Evolutionary conservation across 2,113 vertebrate species (phyloP).

Genomic region (Nibea albiflora): DNA sequence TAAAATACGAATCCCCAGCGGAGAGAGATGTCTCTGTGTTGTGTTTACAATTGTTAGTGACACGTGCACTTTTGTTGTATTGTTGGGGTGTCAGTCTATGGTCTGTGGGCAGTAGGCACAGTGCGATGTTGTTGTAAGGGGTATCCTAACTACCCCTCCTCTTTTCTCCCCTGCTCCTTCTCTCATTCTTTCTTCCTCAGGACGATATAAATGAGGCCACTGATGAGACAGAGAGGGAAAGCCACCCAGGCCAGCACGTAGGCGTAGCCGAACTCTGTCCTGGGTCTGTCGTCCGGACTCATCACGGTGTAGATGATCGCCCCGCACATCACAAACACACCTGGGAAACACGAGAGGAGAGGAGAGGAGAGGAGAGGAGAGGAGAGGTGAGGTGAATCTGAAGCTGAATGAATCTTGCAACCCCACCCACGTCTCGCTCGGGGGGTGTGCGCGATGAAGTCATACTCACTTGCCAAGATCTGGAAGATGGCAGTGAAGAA

Average conservation of each 20-base stretch:
- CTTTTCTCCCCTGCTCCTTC: slow-evolving; percentile 17
- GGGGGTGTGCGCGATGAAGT: slow-evolving; percentile 45
- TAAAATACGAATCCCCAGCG: slow-evolving; percentile 4
- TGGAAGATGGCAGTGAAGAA: slow-evolving; percentile 96
- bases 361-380: slow-evolving; percentile 15
- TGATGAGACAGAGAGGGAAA: slow-evolving; percentile 93
- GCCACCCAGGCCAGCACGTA: slow-evolving; percentile 97
- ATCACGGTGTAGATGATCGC: slow-evolving; percentile 96
- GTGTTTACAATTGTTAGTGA: slow-evolving; percentile 60
- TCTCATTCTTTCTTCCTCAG: slow-evolving; percentile 94
- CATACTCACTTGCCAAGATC: slow-evolving; percentile 93
- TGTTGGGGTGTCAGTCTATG: slow-evolving; percentile 71
- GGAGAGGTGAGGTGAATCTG: slow-evolving; percentile 9
- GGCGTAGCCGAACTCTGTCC: slow-evolving; percentile 84
- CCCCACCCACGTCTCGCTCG: slow-evolving; percentile 29
- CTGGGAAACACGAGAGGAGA: slow-evolving; percentile 71
- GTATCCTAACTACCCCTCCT: slow-evolving; percentile 45
- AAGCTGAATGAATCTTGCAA: slow-evolving; percentile 1
- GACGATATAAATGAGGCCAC: slow-evolving; percentile 94
- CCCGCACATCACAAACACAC: slow-evolving; percentile 95
- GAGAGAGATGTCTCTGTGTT: slow-evolving; percentile 23
- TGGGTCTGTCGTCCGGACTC: slow-evolving; percentile 66
- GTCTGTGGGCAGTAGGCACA: slow-evolving; percentile 82
- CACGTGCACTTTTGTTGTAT: slow-evolving; percentile 61
- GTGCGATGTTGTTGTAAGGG: slow-evolving; percentile 73